These are phyloP conservation scores for Fregata magnificens DNA, from an alignment of 2,113 vertebrate species.

Conservation along the genomic window DNA sequence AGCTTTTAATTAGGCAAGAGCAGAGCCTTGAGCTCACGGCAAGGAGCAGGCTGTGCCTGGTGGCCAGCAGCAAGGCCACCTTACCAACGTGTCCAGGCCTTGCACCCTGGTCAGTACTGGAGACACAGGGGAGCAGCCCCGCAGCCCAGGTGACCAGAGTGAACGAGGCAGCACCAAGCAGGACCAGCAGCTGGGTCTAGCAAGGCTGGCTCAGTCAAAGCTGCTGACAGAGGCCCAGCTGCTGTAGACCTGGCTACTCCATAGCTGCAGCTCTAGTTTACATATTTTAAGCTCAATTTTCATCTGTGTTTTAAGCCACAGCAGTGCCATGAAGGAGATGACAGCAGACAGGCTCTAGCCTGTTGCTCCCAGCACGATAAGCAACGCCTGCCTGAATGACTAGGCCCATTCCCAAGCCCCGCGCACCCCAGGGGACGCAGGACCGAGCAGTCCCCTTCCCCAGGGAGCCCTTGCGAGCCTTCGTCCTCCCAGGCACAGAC, in stretches of 20 bases:
- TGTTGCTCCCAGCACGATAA: fast-evolving
- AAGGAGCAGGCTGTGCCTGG: not conserved
- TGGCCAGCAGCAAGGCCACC: not conserved
- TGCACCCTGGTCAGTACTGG: not conserved
- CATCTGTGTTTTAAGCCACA: not conserved
- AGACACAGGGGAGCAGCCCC: not conserved
- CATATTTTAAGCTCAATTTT: not conserved
- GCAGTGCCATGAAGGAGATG: not conserved
- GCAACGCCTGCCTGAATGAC: not conserved
- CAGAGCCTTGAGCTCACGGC: fast-evolving
- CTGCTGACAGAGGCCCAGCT: not conserved
- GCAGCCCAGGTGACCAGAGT: not conserved
- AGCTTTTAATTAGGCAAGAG: not conserved
- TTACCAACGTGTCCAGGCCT: not conserved
- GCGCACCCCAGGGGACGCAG: not conserved
- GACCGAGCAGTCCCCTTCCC: not conserved
- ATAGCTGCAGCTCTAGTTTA: not conserved
- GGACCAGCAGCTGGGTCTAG: not conserved
- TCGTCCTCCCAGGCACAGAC: not conserved
- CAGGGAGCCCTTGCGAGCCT: not conserved
- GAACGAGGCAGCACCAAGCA: not conserved
- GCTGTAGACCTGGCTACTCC: not conserved
- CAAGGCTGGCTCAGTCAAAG: not conserved
- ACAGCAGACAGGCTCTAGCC: not conserved
- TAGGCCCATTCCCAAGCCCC: not conserved